Evolutionary conservation across 2,113 vertebrate species (phyloP).

Genomic region (Delphinapterus leucas): DNA sequence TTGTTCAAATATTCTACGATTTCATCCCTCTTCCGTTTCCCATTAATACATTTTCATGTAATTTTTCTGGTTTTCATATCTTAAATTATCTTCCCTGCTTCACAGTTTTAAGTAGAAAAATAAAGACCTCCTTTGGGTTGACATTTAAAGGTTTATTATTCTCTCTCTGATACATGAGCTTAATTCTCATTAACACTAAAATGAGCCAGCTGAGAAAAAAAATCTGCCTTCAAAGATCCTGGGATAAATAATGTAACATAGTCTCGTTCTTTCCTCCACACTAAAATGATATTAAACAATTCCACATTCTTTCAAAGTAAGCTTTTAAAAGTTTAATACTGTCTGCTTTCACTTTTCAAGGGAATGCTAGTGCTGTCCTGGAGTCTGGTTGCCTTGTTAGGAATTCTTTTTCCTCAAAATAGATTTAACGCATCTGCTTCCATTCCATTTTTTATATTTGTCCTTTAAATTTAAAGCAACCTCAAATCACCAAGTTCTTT

Average conservation of each 20-base stretch:
- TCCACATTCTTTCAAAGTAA: constrained; percentile 65
- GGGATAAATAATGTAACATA: constrained; percentile 74
- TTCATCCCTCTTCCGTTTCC: background rate
- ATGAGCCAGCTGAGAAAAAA: constrained; percentile 33
- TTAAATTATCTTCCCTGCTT: constrained; percentile 56
- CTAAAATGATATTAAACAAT: constrained; percentile 73
- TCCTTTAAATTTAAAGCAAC: constrained; percentile 30
- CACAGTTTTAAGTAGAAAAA: constrained; percentile 57
- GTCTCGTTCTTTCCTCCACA: constrained; percentile 26
- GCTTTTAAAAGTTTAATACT: constrained; percentile 73
- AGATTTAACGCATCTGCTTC: constrained; percentile 40
- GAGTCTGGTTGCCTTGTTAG: constrained; percentile 46
- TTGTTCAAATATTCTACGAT: constrained; percentile 27
- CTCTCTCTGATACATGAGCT: constrained; percentile 64
- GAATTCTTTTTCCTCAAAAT: constrained; percentile 46
- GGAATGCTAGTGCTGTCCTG: constrained; percentile 42
- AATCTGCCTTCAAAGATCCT: constrained; percentile 63
- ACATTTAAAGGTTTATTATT: constrained; percentile 74
- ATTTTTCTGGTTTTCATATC: constrained; percentile 53
- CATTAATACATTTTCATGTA: constrained; percentile 55
- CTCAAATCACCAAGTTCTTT: background rate
- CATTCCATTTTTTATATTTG: background rate
- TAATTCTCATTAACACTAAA: constrained; percentile 74
- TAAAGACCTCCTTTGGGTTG: constrained; percentile 64
- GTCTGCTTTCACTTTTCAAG: constrained; percentile 58